A percentile compares a stretch with the other conserved stretches of the same genome.
phyloP scores from a whole-genome alignment of 2,888 invertebrate species.

The Mesoligia furuncula region DNA sequence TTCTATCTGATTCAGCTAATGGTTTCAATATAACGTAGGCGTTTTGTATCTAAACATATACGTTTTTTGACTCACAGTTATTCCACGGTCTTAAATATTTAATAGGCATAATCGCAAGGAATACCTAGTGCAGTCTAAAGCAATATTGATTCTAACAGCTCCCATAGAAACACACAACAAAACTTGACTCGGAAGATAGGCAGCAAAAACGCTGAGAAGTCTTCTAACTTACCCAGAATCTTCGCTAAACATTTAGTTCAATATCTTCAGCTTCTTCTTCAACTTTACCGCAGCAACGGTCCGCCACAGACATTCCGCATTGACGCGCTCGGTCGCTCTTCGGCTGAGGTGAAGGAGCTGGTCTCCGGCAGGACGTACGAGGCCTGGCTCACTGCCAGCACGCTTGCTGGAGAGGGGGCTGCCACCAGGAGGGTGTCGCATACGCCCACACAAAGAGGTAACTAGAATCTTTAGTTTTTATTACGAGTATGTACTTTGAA shows the following conservation, averaged over 20 bases:
- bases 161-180: neutral
- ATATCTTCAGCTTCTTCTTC: constrained; percentile 10
- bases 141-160: neutral
- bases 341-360: constrained; percentile 78
- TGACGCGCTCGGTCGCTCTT: constrained; percentile 72
- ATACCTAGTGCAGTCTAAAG: neutral
- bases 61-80: neutral
- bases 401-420: constrained; percentile 90
- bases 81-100: no score
- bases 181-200: neutral
- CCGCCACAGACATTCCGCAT: constrained; percentile 79
- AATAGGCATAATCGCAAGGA: neutral
- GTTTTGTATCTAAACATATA: neutral
- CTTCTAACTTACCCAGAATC: neutral
- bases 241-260: constrained; percentile 1
- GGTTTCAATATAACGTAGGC: neutral
- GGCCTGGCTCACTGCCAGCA: constrained; percentile 91
- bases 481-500: neutral
- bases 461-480: neutral
- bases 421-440: constrained; percentile 84
- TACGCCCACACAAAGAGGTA: constrained; percentile 87
- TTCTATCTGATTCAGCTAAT: neutral
- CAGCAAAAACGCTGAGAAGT: neutral
- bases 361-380: constrained; percentile 88
- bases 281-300: constrained; percentile 74